Base-by-base conservation (phyloP, 92 coral and sea anemone genomes). In the Porites rus region DNA sequence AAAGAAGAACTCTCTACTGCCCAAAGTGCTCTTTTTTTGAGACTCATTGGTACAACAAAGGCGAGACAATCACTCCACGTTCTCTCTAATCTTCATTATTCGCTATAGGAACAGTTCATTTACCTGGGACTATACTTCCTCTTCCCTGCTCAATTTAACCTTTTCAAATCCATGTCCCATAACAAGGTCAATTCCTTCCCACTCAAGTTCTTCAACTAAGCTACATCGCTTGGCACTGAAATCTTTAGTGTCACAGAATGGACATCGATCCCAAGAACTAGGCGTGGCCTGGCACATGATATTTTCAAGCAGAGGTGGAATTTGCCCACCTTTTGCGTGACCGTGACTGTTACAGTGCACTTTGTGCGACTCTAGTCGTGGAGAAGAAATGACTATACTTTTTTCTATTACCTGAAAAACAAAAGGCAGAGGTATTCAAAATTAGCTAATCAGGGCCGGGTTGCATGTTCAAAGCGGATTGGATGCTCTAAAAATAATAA, bases 111-210 rank as follows among this genome's bases (percentile, higher is more conserved):
- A 7, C 12, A n/a, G 7, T 43, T 22, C 53, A 2, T 7, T 16
- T 65, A 46, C 51, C 8, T 24, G 10, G 14, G 10, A 16, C 67
- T 80, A 91, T 11, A 91, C 93, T 10, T 91, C 93, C 11, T 71
- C 93, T 72, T 91, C 93, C 76, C 74, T 82, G 50, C 88, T 75
- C 88, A 91, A 22, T 77, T 87, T 67, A 46, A 91, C 83, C n/a
- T 82, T 66, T 81, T 91, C 79, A 72, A 78, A 75, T 1, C 94
- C 90, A 16, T 91, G 82, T 21, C 83, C 87, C 73, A 91, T 76
- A n/a, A 64, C 75, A 31, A 91, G 88, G 8, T 91, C 94, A 68
- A 91, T 16, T 38, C 94, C 94, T 64, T 91, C 94, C 94, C 94
- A 91, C 66, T 91, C 94, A 2, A 91, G 90, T 22, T 91, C 94